phyloP scores from a whole-genome alignment of 2,113 vertebrate species.

The Mellivora capensis region DNA sequence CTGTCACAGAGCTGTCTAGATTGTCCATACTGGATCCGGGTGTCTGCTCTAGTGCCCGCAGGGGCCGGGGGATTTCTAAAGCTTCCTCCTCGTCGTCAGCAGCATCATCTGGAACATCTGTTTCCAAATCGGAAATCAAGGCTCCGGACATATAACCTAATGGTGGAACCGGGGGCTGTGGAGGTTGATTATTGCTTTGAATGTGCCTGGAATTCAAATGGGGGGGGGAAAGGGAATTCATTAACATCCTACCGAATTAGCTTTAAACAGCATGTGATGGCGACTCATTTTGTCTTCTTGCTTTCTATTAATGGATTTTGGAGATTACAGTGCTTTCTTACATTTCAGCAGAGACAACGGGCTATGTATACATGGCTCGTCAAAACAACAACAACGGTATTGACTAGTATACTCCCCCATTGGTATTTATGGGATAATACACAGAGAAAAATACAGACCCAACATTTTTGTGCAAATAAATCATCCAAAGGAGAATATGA shows the following conservation, averaged over 20 bases:
- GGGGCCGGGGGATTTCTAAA: slow-evolving; percentile 91
- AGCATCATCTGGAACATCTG: slow-evolving; percentile 93
- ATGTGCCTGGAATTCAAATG: slow-evolving; percentile 89
- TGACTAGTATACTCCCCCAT: neutral
- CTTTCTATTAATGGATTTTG: neutral
- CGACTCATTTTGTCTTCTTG: neutral
- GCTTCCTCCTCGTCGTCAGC: slow-evolving; percentile 94
- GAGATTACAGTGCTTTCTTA: neutral
- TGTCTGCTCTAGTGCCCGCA: slow-evolving; percentile 93
- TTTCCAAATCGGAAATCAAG: slow-evolving; percentile 97
- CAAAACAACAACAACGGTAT: neutral
- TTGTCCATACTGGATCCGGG: slow-evolving; percentile 99
- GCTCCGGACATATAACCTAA: slow-evolving; percentile 97
- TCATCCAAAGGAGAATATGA: neutral
- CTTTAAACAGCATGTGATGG: neutral
- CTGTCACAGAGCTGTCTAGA: slow-evolving; percentile 97
- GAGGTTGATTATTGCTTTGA: slow-evolving; percentile 93
- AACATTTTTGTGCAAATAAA: neutral
- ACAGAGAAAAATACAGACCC: neutral
- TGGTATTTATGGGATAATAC: neutral
- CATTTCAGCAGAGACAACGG: neutral
- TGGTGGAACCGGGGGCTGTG: slow-evolving; percentile 94
- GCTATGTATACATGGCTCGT: neutral
- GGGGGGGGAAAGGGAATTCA: neutral
- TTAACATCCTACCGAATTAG: neutral